These are phyloP conservation scores for Drosophila funebris DNA, from an alignment of 1,140 invertebrate species.

Conservation along the genomic window DNA sequence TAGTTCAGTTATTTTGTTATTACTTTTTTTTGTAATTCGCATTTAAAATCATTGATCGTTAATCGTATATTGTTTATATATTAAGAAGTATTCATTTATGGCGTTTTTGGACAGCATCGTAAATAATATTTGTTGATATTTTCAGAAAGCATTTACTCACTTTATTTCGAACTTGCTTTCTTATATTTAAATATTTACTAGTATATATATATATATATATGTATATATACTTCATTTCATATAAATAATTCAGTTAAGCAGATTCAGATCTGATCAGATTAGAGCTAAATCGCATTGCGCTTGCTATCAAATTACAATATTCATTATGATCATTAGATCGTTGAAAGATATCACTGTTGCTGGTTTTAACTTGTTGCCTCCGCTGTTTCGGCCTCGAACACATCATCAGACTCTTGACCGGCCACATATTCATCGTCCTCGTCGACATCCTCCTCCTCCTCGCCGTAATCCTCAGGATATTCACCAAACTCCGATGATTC, in stretches of 20 bases:
- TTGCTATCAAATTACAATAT: slow-evolving; percentile 69
- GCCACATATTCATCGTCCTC: slow-evolving; percentile 31
- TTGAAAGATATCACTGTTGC: slow-evolving; percentile 75
- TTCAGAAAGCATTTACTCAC: slow-evolving; percentile 32
- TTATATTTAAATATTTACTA: slow-evolving; percentile 6
- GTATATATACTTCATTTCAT: slow-evolving; percentile 42
- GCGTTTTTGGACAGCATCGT: slow-evolving; percentile 57
- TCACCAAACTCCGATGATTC: slow-evolving; percentile 69
- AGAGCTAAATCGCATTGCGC: slow-evolving; percentile 54
- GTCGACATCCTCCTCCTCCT: slow-evolving; percentile 57
- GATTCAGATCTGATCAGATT: slow-evolving; percentile 23
- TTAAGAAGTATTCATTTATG: slow-evolving; percentile 44
- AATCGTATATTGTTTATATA: neutral
- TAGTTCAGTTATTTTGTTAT: neutral
- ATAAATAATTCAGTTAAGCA: slow-evolving; percentile 37
- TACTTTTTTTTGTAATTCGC: neutral
- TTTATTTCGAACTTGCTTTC: slow-evolving; percentile 49
- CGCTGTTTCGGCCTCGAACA: slow-evolving; percentile 60
- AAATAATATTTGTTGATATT: slow-evolving; percentile 43
- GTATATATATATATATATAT: neutral
- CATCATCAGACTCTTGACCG: slow-evolving; percentile 68
- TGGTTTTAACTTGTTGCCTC: slow-evolving; percentile 57
- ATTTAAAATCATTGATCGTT: slow-evolving; percentile 12
- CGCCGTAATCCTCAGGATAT: slow-evolving; percentile 61
- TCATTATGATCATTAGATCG: slow-evolving; percentile 51